phyloP scores from a whole-genome alignment of 2,113 vertebrate genomes.

The Mungos mungo region DNA sequence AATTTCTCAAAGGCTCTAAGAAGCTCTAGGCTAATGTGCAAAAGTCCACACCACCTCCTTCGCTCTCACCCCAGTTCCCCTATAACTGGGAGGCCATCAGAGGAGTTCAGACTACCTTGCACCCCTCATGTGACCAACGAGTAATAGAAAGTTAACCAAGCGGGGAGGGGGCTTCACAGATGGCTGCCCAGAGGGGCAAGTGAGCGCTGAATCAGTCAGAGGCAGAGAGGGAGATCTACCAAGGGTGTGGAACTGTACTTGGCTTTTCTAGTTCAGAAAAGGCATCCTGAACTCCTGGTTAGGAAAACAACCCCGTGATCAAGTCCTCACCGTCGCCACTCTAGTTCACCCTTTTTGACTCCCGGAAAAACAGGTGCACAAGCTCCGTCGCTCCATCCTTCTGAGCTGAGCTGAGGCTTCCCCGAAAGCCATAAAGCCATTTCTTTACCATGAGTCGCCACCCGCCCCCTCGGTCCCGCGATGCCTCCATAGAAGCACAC shows the following conservation, averaged over 20 bases:
- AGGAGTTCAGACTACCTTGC: neutral
- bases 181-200: neutral
- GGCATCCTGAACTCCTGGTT: neutral
- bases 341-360: neutral
- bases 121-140: neutral
- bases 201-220: fast-evolving
- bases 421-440: neutral
- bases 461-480: neutral
- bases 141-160: neutral
- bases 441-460: neutral
- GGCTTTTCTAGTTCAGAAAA: neutral
- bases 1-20: neutral
- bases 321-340: neutral
- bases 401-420: neutral
- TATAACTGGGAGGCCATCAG: neutral
- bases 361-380: fast-evolving
- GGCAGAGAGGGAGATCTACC: neutral
- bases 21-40: neutral
- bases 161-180: no score
- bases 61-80: neutral
- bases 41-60: no score
- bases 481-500: neutral
- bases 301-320: neutral
- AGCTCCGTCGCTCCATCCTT: neutral
- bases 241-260: neutral